phyloP scores from a whole-genome alignment of 53 echinoderm and acorn worm genomes.

The Antedon mediterranea region DNA sequence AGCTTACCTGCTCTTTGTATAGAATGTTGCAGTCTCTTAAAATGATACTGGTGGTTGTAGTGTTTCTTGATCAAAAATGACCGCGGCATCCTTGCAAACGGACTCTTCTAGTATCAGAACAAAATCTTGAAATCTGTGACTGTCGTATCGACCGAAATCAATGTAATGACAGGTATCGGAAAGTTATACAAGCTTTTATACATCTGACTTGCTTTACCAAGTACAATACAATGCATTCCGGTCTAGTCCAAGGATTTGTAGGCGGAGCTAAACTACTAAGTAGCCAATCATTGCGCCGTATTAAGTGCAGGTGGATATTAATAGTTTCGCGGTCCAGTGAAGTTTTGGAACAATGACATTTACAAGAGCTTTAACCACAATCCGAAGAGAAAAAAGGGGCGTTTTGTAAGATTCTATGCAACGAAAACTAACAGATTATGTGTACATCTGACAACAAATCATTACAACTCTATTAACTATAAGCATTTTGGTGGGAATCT shows the following conservation, averaged over 20 bases:
- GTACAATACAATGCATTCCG: background rate
- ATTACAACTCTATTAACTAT: background rate
- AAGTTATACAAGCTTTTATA: background rate
- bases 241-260: background rate
- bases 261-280: background rate
- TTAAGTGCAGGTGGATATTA: background rate
- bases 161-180: background rate
- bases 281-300: background rate
- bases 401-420: background rate
- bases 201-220: background rate
- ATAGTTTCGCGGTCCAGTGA: background rate
- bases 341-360: background rate
- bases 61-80: conserved; percentile 48
- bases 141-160: background rate
- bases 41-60: conserved; percentile 18
- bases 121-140: background rate
- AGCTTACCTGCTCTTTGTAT: conserved; percentile 1
- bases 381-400: background rate
- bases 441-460: background rate
- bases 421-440: background rate
- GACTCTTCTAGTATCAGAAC: background rate
- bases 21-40: background rate
- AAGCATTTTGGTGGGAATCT: background rate
- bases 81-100: conserved; percentile 32
- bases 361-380: background rate